Evolutionary conservation across 2,888 invertebrate species (phyloP).

Genomic region (Phengaris alcon): DNA sequence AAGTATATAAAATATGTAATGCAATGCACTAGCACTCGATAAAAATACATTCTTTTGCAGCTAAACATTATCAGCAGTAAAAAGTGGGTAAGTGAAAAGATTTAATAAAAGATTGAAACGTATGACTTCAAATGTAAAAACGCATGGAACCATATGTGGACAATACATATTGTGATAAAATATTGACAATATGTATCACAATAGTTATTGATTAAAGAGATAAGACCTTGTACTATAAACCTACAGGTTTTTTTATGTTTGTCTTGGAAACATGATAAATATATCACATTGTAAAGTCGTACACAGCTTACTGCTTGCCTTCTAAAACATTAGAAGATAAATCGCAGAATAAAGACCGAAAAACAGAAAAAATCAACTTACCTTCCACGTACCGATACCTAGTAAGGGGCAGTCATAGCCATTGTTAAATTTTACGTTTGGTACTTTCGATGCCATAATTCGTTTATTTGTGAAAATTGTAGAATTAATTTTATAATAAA

Average conservation of each 20-base stretch:
- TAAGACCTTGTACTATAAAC: too few relatives aligned
- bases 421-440: conserved; percentile 80
- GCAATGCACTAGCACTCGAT: too few relatives aligned
- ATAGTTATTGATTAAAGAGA: not conserved
- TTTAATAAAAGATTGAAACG: too few relatives aligned
- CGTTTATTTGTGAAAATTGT: not conserved
- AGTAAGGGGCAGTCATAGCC: conserved; percentile 82
- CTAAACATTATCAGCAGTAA: too few relatives aligned
- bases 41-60: too few relatives aligned
- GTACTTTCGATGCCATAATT: conserved; percentile 64
- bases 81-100: too few relatives aligned
- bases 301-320: not conserved
- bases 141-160: too few relatives aligned
- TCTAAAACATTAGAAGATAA: not conserved
- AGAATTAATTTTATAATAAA: not conserved
- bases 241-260: too few relatives aligned
- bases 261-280: not conserved
- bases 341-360: not conserved
- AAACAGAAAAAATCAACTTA: conserved; percentile 49
- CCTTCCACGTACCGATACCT: conserved; percentile 91
- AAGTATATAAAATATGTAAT: too few relatives aligned
- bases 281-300: not conserved
- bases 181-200: too few relatives aligned
- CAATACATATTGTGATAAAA: too few relatives aligned
- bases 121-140: too few relatives aligned